phyloP scores from a whole-genome alignment of 2,888 invertebrate species.

The Scaptomyza tumidula region DNA sequence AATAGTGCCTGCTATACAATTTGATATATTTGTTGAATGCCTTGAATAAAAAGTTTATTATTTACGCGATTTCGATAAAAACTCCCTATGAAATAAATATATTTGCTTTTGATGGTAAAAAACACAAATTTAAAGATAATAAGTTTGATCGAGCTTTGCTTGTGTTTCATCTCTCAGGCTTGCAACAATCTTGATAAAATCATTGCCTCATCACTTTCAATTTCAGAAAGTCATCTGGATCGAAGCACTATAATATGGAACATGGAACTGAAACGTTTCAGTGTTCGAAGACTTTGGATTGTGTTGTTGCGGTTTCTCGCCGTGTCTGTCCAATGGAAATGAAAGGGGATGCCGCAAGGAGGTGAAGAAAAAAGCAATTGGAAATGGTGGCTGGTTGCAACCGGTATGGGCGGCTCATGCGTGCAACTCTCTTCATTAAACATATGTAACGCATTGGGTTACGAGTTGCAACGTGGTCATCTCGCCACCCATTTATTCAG shows the following conservation, averaged over 20 bases:
- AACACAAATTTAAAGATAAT: too few species aligned
- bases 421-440: slow-evolving; percentile 69
- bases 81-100: too few species aligned
- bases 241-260: not conserved
- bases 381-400: not conserved
- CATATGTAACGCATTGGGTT: slow-evolving; percentile 70
- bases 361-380: not conserved
- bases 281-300: slow-evolving; percentile 25
- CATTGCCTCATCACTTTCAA: not conserved
- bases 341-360: not conserved
- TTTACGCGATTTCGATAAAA: too few species aligned
- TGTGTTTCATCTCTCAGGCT: not conserved
- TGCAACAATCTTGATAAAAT: not conserved
- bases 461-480: slow-evolving; percentile 35
- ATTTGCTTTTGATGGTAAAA: too few species aligned
- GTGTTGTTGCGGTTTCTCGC: slow-evolving; percentile 6
- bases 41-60: too few species aligned
- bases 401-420: slow-evolving; percentile 47
- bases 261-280: slow-evolving; percentile 3
- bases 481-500: not conserved
- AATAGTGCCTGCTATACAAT: not conserved
- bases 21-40: not conserved
- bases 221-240: not conserved
- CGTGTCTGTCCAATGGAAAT: slow-evolving; percentile 12
- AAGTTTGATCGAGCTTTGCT: too few species aligned